A percentile compares a stretch with the other conserved stretches of the same genome.
These are phyloP conservation scores for Lampris megalopsis DNA, from an alignment of 2,113 vertebrate species.

Conservation along the genomic window DNA sequence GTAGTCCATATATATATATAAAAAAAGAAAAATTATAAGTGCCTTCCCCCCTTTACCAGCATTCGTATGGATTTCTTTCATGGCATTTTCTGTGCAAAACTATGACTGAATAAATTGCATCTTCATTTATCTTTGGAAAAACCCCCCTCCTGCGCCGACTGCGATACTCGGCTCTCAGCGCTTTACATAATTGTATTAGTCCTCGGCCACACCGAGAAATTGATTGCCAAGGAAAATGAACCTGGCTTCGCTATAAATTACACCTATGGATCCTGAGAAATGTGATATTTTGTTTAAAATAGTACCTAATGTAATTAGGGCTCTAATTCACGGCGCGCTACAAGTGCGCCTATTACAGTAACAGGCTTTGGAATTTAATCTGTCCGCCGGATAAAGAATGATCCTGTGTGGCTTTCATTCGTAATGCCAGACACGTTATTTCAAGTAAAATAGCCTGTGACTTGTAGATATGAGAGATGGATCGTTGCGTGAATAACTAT, in stretches of 20 bases:
- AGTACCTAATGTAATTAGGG: constrained; percentile 98
- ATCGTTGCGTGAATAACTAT: constrained; percentile 89
- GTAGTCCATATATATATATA: constrained; percentile 57
- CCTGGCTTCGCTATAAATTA: constrained; percentile 99
- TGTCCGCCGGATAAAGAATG: constrained; percentile 94
- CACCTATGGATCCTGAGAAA: constrained; percentile 95
- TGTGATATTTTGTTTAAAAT: constrained; percentile 99
- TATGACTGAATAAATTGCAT: constrained; percentile 99
- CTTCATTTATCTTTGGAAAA: constrained; percentile 99
- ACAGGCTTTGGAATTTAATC: constrained; percentile 97
- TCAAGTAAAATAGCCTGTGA: constrained; percentile 90
- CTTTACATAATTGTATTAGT: constrained; percentile 95
- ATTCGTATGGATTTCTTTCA: constrained; percentile 90
- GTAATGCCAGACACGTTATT: constrained; percentile 94
- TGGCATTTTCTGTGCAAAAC: constrained; percentile 94
- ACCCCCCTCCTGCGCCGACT: constrained; percentile 88
- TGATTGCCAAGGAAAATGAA: constrained; percentile 97
- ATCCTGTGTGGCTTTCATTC: constrained; percentile 96
- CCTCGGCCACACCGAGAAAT: constrained; percentile 91
- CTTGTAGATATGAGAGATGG: constrained; percentile 93
- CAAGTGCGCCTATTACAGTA: constrained; percentile 97
- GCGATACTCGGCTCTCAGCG: constrained; percentile 89
- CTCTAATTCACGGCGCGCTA: constrained; percentile 99
- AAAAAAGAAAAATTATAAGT: constrained; percentile 72
- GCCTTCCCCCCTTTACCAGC: constrained; percentile 68